A percentile compares a stretch with the other conserved stretches of the same genome.
phyloP scores from a whole-genome alignment of 2,797 vertebrate species.

The Crax fasciolata region DNA sequence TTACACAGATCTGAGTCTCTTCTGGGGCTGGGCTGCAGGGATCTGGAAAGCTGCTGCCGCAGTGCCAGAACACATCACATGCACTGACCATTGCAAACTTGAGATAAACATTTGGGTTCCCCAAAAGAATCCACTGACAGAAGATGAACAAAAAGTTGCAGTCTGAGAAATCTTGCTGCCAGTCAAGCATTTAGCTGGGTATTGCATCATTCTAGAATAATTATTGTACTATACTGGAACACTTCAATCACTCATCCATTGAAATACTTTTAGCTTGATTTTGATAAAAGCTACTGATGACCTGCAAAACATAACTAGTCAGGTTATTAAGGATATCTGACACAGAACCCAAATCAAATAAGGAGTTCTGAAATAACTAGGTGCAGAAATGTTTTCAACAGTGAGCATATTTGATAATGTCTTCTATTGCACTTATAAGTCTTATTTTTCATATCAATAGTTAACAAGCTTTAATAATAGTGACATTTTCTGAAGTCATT shows the following conservation, averaged over 20 bases:
- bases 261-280: neutral
- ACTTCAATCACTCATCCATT: neutral
- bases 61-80: neutral
- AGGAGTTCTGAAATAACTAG: neutral
- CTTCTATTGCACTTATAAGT: neutral
- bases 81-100: neutral
- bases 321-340: neutral
- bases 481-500: constrained; percentile 47
- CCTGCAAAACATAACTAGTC: neutral
- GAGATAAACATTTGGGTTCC: neutral
- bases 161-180: neutral
- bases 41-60: fast-evolving
- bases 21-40: neutral
- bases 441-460: constrained; percentile 48
- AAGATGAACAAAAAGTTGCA: neutral
- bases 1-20: neutral
- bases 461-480: constrained; percentile 45
- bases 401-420: neutral
- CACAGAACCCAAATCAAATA: neutral
- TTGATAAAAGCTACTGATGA: constrained; percentile 9
- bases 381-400: neutral
- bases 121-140: neutral
- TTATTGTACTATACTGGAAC: neutral
- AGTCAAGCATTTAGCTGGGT: neutral
- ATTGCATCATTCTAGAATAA: neutral